Percentiles rank a stretch among this genome's conserved stretches.
Conservation (phyloP, 2,797 vertebrate genomes). For the Darevskia nairensis region DNA sequence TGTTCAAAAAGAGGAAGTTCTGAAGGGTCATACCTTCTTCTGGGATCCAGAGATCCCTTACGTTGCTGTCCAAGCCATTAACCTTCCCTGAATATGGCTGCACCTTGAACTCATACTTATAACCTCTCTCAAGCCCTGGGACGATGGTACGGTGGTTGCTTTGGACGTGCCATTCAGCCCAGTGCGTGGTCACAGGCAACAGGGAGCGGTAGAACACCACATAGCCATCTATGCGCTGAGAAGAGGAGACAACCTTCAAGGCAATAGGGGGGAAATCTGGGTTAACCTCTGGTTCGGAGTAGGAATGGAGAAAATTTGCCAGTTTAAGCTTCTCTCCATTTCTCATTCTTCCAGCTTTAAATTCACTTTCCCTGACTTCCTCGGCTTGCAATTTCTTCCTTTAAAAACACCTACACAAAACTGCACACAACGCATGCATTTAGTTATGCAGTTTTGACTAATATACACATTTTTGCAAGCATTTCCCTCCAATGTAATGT, state of each 20-base stretch:
- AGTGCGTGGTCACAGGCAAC: constrained; percentile 80
- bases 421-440: no score
- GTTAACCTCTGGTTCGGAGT: background rate
- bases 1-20: background rate
- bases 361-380: no score
- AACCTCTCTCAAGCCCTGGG: constrained; percentile 86
- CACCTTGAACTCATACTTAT: constrained; percentile 95
- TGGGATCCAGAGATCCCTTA: constrained; percentile 86
- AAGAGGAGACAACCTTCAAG: constrained; percentile 81
- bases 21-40: constrained; percentile 83
- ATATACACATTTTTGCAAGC: no score
- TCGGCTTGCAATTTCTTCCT: no score
- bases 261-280: background rate
- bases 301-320: background rate
- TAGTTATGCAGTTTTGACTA: no score
- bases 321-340: no score
- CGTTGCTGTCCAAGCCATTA: constrained; percentile 93
- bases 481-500: no score
- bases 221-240: constrained; percentile 84
- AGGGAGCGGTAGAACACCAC: constrained; percentile 87
- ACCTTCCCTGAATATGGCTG: constrained; percentile 83
- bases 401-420: no score
- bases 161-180: constrained; percentile 77
- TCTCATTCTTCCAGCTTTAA: no score
- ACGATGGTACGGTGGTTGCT: constrained; percentile 76